Base-by-base conservation (phyloP, 1,140 invertebrate genomes). In the Cardiocondyla obscurior region DNA sequence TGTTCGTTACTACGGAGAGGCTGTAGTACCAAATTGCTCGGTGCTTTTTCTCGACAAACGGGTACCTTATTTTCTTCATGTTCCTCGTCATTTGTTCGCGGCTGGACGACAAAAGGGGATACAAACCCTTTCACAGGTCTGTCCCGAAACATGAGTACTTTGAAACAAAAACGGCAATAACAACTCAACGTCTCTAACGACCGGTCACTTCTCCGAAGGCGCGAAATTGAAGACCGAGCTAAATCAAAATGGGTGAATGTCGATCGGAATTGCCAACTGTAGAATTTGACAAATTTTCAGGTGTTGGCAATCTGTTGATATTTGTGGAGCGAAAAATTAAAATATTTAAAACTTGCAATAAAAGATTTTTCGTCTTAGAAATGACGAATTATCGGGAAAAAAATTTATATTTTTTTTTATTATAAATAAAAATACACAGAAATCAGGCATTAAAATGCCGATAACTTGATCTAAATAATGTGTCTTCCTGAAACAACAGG, bases 121-220 rank as follows among this genome's bases (percentile, higher is more conserved):
- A 16, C 5, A 16, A 76, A 76, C 49, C 73, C 73, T 19, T 49
- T 76, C 8, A 65, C 58, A 3, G 73, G 19, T 33, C 16, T 76
- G 2, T 76, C 46, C 3, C 73, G 73, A 49, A 49, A 44, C 73
- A 76, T 76, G 10, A 46, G 16, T 36, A 30, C 3, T 33, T 62
- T 1, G n/a, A 51, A 2, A 69, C 33, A 22, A 16, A 51, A 16
- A 2, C 46, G 16, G 16, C 44, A 5, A 49, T 8, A 8, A 36
- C 36, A 36, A 5, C 0, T 5, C 36, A 3, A 36, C 8, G 8
- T 10, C n/a, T 51, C 16, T 6, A 51, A 25, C 51, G 22, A 25
- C 22, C 10, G 10, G n/a, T 0, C n/a, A 49, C 19, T 25, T 19
- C 2, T 22, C 8, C 14, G 12, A 39, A 62, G 33, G 58, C n/a